phyloP scores from a whole-genome alignment of 2,888 invertebrate genomes.

The Apodemia hepburni region DNA sequence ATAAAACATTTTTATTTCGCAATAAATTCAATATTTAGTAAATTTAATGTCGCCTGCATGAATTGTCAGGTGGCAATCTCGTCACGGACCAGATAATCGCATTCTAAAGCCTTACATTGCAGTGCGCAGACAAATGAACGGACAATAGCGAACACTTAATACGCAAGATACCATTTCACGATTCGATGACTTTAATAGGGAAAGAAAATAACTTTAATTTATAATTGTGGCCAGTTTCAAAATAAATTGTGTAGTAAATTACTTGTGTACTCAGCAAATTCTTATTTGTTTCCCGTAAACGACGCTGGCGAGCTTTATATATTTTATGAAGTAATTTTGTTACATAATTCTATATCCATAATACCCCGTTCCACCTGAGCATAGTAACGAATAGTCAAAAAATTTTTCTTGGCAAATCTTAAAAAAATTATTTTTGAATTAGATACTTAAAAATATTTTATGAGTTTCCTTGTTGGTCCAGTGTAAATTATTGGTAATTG shows the following conservation, averaged over 20 bases:
- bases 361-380: no score
- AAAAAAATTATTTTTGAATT: no score
- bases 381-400: no score
- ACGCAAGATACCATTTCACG: conserved; percentile 67
- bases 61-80: conserved; percentile 25
- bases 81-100: conserved; percentile 33
- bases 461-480: no score
- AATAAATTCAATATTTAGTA: neutral
- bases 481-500: no score
- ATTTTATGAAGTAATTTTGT: neutral
- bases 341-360: neutral
- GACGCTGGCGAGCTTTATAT: no score
- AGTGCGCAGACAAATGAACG: conserved; percentile 19
- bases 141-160: conserved; percentile 31
- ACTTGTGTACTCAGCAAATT: neutral
- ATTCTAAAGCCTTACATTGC: conserved; percentile 20
- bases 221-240: conserved; percentile 8
- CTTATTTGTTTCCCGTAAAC: neutral
- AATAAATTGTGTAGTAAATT: conserved; percentile 5
- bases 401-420: no score
- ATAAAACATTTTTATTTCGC: conserved; percentile 1
- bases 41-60: conserved; percentile 9
- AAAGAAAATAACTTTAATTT: conserved; percentile 39
- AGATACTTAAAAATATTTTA: no score
- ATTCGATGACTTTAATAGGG: conserved; percentile 55